Evolutionary conservation across 1,140 invertebrate species (phyloP).

Genomic region (Parasteatoda tepidariorum): DNA sequence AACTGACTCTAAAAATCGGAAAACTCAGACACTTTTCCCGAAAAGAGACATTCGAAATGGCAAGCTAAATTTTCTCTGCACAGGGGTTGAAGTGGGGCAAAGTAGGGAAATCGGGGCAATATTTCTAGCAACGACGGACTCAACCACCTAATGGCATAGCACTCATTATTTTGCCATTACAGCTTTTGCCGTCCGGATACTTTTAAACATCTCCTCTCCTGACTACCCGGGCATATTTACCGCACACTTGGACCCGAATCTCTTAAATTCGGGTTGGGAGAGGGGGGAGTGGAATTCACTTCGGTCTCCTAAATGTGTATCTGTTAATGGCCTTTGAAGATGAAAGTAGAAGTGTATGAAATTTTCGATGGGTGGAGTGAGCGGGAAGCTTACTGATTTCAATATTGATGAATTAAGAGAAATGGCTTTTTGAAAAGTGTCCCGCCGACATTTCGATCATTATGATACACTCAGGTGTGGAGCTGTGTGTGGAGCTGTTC

Average conservation of each 20-base stretch:
- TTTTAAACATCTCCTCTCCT: neutral
- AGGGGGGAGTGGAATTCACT: neutral
- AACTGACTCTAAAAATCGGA: neutral
- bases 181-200: constrained; percentile 3
- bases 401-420: constrained; percentile 45
- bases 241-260: constrained; percentile 44
- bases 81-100: neutral
- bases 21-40: neutral
- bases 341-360: neutral
- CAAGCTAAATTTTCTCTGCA: constrained; percentile 18
- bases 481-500: no score
- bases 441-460: no score
- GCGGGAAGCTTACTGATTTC: neutral
- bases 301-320: constrained; percentile 17
- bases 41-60: constrained; percentile 1
- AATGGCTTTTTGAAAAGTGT: constrained; percentile 39
- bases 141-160: constrained; percentile 19
- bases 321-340: constrained; percentile 22
- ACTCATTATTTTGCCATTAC: constrained; percentile 40
- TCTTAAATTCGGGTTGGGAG: constrained; percentile 28
- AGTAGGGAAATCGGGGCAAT: neutral
- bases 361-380: neutral
- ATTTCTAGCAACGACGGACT: neutral
- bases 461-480: no score
- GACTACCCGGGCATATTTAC: constrained; percentile 28